These are phyloP conservation scores for Heliconius melpomene DNA, from an alignment of 1,140 invertebrate genomes.

Conservation along the genomic window DNA sequence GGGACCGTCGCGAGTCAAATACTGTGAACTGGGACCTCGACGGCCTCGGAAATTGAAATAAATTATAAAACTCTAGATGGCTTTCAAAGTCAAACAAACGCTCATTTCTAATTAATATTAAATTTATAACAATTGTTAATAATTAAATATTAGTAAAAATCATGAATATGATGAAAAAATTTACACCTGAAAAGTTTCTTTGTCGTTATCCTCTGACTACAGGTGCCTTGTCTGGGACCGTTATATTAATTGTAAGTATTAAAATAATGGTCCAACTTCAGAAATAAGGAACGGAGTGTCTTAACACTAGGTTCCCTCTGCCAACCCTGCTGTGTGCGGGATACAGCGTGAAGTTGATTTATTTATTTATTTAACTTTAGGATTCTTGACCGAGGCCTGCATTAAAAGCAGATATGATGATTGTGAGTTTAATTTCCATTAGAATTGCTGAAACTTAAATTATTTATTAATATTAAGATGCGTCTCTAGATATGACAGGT, in stretches of 20 bases:
- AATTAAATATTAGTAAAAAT: not conserved
- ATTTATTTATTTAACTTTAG: not conserved
- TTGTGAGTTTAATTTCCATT: too few relatives aligned
- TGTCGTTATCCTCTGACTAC: constrained; percentile 44
- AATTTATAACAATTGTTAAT: not conserved
- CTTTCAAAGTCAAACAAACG: not conserved
- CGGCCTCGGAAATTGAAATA: not conserved
- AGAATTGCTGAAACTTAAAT: too few relatives aligned
- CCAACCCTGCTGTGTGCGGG: too few relatives aligned
- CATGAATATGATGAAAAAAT: not conserved
- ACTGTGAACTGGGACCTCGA: too few relatives aligned
- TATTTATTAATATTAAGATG: too few relatives aligned
- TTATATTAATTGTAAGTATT: constrained; percentile 51
- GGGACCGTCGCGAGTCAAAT: too few relatives aligned
- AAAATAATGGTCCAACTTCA: not conserved
- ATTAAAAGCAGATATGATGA: too few relatives aligned
- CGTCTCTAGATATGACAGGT: too few relatives aligned
- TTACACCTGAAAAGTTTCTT: constrained; percentile 49
- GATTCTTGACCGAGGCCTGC: too few relatives aligned
- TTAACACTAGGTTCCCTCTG: too few relatives aligned
- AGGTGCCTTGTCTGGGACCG: constrained; percentile 40
- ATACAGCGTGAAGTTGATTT: too few relatives aligned
- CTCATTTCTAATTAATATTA: not conserved
- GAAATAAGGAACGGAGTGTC: too few relatives aligned
- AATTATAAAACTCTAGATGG: not conserved